phyloP scores from a whole-genome alignment of 2,797 vertebrate species.

The Sardinella longiceps region DNA sequence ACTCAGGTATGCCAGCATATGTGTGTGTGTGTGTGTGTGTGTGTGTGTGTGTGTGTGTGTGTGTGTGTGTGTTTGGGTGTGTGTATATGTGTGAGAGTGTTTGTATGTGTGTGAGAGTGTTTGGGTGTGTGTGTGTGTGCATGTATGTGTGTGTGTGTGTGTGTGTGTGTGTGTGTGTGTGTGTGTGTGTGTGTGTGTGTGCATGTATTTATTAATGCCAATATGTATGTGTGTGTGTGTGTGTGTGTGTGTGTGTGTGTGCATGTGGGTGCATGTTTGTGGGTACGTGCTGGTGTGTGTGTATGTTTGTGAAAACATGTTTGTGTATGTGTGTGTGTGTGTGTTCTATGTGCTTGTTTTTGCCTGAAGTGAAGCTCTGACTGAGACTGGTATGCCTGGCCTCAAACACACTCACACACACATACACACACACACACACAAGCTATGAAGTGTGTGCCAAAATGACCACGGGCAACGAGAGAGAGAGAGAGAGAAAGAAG shows the following conservation, averaged over 20 bases:
- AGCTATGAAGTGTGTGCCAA: background rate
- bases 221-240: slow-evolving; percentile 1
- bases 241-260: background rate
- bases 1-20: background rate
- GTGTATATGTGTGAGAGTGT: slow-evolving; percentile 1
- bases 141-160: no score
- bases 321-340: no score
- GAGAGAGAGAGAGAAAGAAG: background rate
- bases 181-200: no score
- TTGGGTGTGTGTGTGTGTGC: no score
- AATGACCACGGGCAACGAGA: slow-evolving; percentile 7
- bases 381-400: background rate
- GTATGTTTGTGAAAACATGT: no score
- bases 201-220: no score
- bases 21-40: background rate
- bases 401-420: no score
- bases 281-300: no score
- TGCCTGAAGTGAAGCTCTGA: background rate
- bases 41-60: background rate
- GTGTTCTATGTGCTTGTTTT: background rate
- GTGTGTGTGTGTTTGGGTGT: background rate
- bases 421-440: no score
- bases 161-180: no score
- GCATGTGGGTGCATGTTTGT: no score
- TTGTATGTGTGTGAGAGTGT: background rate